Evolutionary conservation across 2,888 invertebrate genomes (phyloP), one percentile per base, ranked within the genome.

Genomic region (Busseola fusca): DNA sequence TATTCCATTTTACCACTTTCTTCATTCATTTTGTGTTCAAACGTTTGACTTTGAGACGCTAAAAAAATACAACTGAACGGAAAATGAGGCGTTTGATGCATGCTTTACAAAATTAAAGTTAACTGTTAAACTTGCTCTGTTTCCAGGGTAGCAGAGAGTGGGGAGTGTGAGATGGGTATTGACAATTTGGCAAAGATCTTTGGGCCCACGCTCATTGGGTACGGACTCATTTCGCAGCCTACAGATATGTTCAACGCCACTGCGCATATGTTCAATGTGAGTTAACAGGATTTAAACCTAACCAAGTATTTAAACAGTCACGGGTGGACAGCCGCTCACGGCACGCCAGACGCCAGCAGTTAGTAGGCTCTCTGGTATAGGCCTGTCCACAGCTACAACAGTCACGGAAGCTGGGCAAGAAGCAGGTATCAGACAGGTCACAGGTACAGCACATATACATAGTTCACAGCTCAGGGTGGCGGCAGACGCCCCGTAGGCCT

Each of bases 181-280:
- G 97, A 97, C 81, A 99, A 99, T 94, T 95, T 99, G 85, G 97
- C 99, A 0, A 98, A 97, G 89, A 97, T 99, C 45, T 99, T 99
- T 93, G 99, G 98, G 0, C 99, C 99, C 3, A 99, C 99, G 1
- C 96, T 99, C 65, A 97, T 99, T 34, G 99, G 99, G 0, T 98
- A 98, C 21, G 97, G 97, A 0, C 97, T 98, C 87, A 97, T 98
- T 89, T 97, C 97, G 0, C 96, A 97, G 81, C 96, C 97, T 27
- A 96, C 96, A 9, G 97, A 97, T 64, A 97, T 98, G 94, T 96
- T 98, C 78, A 96, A 96, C 0, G 98, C 98, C 88, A 98, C 98
- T 0, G 96, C 96, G 64, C 97, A 97, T 84, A 98, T 98, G 96
- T 96, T 96, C 75, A 96, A 96, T 78, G 97, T 97, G 84, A 95